phyloP scores from a whole-genome alignment of 2,113 vertebrate species.

The Sinocyclocheilus grahami region DNA sequence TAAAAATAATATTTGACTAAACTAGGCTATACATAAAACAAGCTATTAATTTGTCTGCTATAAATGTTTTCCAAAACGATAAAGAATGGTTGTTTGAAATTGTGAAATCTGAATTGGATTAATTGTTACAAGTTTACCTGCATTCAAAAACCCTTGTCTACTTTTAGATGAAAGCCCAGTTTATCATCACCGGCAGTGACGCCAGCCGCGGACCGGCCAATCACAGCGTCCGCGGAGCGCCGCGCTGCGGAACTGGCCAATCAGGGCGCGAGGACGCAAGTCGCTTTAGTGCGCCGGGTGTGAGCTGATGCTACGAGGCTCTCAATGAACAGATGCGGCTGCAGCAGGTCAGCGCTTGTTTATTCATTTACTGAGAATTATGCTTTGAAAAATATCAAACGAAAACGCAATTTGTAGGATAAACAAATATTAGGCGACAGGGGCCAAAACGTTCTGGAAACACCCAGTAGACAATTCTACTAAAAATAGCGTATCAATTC shows the following conservation, averaged over 20 bases:
- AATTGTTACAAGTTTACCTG: neutral
- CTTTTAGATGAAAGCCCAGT: neutral
- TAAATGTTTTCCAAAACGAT: neutral
- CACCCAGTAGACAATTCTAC: too few species aligned
- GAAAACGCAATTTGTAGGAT: neutral
- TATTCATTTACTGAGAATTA: neutral
- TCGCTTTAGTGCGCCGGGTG: slow-evolving; percentile 30
- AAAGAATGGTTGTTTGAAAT: neutral
- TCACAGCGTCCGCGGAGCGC: neutral
- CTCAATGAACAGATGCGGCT: neutral
- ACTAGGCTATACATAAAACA: neutral
- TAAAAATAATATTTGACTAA: neutral
- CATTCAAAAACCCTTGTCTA: neutral
- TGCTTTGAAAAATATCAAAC: neutral
- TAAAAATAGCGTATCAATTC: neutral
- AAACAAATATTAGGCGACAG: neutral
- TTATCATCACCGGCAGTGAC: too few species aligned
- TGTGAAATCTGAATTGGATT: neutral
- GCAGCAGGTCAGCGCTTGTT: slow-evolving; percentile 1
- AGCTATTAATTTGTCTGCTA: neutral
- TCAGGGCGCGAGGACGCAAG: neutral
- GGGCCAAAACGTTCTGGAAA: neutral
- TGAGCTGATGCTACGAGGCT: neutral
- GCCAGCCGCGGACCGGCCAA: slow-evolving; percentile 44
- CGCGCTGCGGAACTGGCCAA: neutral